Evolutionary conservation across 2,888 invertebrate genomes (phyloP), one percentile per base, ranked within the genome.

Genomic region (Ormyrus pomaceus): DNA sequence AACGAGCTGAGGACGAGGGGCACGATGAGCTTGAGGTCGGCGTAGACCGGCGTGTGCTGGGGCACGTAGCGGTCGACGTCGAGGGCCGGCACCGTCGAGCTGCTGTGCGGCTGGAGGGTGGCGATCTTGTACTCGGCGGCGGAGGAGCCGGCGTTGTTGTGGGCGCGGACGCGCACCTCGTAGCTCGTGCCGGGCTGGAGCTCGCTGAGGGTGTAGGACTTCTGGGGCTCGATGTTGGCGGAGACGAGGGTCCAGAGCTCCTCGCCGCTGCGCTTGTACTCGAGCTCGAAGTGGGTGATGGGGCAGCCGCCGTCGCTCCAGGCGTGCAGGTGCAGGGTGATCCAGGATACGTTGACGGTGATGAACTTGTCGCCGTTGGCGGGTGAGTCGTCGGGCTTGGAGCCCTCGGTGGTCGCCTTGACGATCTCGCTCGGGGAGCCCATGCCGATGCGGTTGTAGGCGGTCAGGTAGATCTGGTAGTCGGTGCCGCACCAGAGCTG

Each of bases 271-370:
- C 85, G 87, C 77, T 87, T 88, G 87, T 96, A 97, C 88, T 97
- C 96, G 59, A 97, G 94, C 84, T 95, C 95, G 87, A 96, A 97
- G 91, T 96, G 95, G 8, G 95, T 93, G 83, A 97, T 96, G 3
- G 96, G 96, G 87, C 97, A 97, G 45, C 97, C 97, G 0, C 96
- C 96, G 86, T 97, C 96, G 56, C 95, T 95, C 97, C 97, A 97
- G 0, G 95, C 95, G 90, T 96, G 96, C 83, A 97, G 91, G 94
- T 96, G 96, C 46, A 96, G 94, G 0, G 96, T 96, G 73, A 96
- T 96, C 77, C 96, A 96, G 0, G 97, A 96, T 0, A 96, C 95
- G 89, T 97, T 97, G 86, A 96, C 94, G 0, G 96, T 96, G 75
- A 90, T 87, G 80, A 91, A 89, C 76, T 88, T 88, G 46, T 90